Evolutionary conservation across 2,113 vertebrate species (phyloP), one percentile per base, ranked within the genome.

Genomic region (Polypterus senegalus): DNA sequence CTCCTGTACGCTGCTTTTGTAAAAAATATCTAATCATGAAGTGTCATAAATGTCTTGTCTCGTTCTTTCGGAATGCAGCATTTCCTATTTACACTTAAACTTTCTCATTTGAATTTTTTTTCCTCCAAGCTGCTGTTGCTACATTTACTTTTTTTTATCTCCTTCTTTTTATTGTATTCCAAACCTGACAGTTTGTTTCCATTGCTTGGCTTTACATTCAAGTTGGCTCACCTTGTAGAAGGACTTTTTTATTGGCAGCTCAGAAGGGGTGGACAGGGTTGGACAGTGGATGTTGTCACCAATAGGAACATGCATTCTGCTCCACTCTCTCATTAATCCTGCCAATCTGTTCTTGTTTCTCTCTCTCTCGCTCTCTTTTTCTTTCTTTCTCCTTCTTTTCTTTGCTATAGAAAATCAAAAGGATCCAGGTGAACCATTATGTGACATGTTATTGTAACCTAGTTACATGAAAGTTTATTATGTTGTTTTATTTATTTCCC

Each of bases 361-460:
- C 49, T 65, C 48, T 63, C 54, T 57, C 77, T 69, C 79, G 87
- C 83, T 86, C 78, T 87, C 77, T 27, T 27, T 27, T 85, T 88
- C 78, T 92, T 87, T 93, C 83, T 79, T 78, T 78, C 71, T 88
- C 76, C 77, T 87, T 93, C 79, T 88, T 80, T 83, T 89, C 81
- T 93, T 89, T 91, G 87, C 96, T 88, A 91, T 87, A 88, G 89
- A 95, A 81, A 97, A 92, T 86, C 86, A 87, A 73, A 90, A 88
- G 89, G 90, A 93, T 9, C 81, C 89, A 94, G 91, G 89, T 94
- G 91, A 96, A 97, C 86, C 84, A 86, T 83, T 92, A 83, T 89
- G 88, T 94, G 27, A 92, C 92, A 87, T 89, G 27, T 27, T 27
- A 85, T 92, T 90, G 84, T 90, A 83, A 88, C 84, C 82, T 86